Evolutionary conservation across 2,888 invertebrate species (phyloP).

Genomic region (Drosophila melanocephala): DNA sequence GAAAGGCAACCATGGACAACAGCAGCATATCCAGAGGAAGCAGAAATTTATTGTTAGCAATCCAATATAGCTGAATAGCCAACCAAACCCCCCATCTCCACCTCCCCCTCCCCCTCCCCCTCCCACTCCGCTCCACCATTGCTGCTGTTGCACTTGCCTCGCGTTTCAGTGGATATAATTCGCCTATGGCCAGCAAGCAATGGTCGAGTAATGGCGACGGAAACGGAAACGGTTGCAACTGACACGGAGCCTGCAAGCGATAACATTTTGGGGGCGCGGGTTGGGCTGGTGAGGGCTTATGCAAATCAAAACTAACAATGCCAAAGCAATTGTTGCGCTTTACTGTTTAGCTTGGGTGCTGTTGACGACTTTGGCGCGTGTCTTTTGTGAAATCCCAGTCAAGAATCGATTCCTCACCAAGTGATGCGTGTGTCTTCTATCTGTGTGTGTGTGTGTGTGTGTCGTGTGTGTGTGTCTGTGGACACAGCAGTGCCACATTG

Average conservation of each 20-base stretch:
- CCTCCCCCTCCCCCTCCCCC: no score
- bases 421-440: neutral
- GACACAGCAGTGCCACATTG: conserved; percentile 8
- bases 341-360: conserved; percentile 35
- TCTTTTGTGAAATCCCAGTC: conserved; percentile 58
- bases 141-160: conserved; percentile 14
- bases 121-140: no score
- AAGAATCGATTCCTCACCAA: conserved; percentile 12
- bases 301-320: conserved; percentile 22
- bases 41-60: neutral
- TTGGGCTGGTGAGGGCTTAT: neutral
- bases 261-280: no score
- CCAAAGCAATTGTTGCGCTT: conserved; percentile 64
- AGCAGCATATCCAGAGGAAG: conserved; percentile 6
- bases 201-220: conserved; percentile 27
- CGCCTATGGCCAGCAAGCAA: conserved; percentile 32
- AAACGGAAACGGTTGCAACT: conserved; percentile 64
- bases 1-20: conserved; percentile 9
- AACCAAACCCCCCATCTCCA: neutral
- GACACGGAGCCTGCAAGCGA: conserved; percentile 35
- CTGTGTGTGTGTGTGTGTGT: conserved; percentile 5
- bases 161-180: conserved; percentile 21
- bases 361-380: conserved; percentile 24
- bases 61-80: no score
- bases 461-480: neutral